Evolutionary conservation across 2,888 invertebrate genomes (phyloP).

Genomic region (Apantesis nais): DNA sequence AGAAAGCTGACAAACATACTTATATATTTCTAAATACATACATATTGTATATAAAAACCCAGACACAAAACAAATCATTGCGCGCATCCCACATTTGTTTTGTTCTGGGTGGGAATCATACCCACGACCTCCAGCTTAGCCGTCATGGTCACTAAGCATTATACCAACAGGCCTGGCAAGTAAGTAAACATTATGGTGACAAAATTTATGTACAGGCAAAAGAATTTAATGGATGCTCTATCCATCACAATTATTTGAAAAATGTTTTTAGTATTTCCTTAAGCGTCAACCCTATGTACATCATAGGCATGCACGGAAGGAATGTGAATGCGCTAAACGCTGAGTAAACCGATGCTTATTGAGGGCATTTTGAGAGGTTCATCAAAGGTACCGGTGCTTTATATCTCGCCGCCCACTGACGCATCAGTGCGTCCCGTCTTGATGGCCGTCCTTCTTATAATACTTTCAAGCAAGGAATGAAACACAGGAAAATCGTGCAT

Average conservation of each 20-base stretch:
- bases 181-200: not conserved
- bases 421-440: constrained; percentile 33
- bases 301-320: constrained; percentile 56
- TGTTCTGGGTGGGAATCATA: too few relatives aligned
- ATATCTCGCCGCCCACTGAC: constrained; percentile 60
- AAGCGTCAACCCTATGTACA: constrained; percentile 49
- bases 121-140: too few relatives aligned
- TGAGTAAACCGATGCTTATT: constrained; percentile 78
- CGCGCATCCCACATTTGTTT: too few relatives aligned
- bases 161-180: too few relatives aligned
- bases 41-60: too few relatives aligned
- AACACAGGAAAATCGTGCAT: constrained; percentile 20
- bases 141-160: too few relatives aligned
- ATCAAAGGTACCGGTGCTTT: constrained; percentile 71
- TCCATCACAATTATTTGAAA: not conserved
- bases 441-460: constrained; percentile 35
- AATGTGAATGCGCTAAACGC: constrained; percentile 74
- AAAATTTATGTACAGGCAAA: not conserved
- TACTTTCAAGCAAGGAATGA: constrained; percentile 32
- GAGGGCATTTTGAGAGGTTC: constrained; percentile 71
- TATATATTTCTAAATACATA: too few relatives aligned
- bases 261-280: not conserved
- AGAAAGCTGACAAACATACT: too few relatives aligned
- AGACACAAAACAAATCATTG: too few relatives aligned
- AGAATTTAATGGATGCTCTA: not conserved